Base-by-base conservation (phyloP, 2,888 invertebrate species). In the Digitonthophagus gazella region DNA sequence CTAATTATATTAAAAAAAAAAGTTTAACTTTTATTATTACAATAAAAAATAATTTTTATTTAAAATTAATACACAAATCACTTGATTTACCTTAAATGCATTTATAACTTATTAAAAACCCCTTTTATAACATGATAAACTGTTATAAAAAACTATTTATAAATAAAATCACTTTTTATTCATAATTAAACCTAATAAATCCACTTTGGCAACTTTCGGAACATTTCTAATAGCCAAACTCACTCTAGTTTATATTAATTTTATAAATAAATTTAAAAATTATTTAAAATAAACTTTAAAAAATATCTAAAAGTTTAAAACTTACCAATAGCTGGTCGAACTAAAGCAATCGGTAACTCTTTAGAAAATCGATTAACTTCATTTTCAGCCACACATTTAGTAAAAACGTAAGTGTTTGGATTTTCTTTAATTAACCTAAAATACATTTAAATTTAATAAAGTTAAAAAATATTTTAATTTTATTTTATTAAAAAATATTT, bases 151-250 rank as follows among this genome's bases (percentile, higher is more conserved):
- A n/a, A 3, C 14, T 56, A n/a, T n/a, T n/a, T n/a, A n/a, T n/a
- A n/a, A n/a, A n/a, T n/a, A n/a, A n/a, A n/a, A n/a, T n/a, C 19
- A 58, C 8, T 54, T 58, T 28, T 68, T 69, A 61, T 67, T 58
- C 69, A 71, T 68, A 44, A 71, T 55, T 15, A 68, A 5, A 56
- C 68, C 71, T 64, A 73, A 89, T 69, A 93, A 81, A 83, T 91
- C 92, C 79, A 93, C 86, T 83, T 89, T 89, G 67, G 89, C 88
- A 56, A 93, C 92, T 84, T 94, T 96, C 58, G 96, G 96, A 54
- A 97, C 97, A 87, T 95, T 91, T 80, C 98, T 87, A 75, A 98
- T 95, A 11, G 97, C 98, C 66, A 98, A 82, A 11, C 97, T 98
- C 73, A 97, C 84, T 77, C 98, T 88, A 3, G 91, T 93, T 6